Base-by-base conservation (phyloP, 2,888 invertebrate species). In the Leistus spinibarbis region DNA sequence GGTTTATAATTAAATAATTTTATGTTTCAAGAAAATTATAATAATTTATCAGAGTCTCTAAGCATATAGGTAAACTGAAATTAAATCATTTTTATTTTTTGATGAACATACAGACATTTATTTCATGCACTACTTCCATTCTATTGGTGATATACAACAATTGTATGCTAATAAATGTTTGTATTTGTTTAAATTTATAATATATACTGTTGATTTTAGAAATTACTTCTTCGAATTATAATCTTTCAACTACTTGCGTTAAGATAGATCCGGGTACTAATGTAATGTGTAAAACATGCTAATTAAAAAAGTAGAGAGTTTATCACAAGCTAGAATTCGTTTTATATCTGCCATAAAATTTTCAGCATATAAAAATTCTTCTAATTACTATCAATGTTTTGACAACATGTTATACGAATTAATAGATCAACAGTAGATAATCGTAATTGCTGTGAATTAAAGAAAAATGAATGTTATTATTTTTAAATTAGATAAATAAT, bases 201-300 rank as follows among this genome's bases (percentile, higher is more conserved):
- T 40, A 40, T 40, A 40, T 40, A 10, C 40, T 40, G 40, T 40
- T 40, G 40, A 40, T 40, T 40, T 40, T 40, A 40, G 40, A 40
- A 40, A 40, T 69, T 69, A 62, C 23, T 69, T 62, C 69, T 69
- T 5, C 7, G 69, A 69, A 66, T 40, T 40, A 40, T 40, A 60
- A 60, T 60, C 19, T 60, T 65, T 65, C 22, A 40, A 40, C 40
- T 40, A 40, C 40, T 40, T 40, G 40, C 40, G 5, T 40, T 40
- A 27, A 57, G 66, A 27, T 56, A 24, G 10, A 57, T 72, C 72
- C 72, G 72, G 71, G 72, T 72, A 64, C 71, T 19, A 54, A 60
- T 70, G 54, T 64, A 71, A 53, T 19, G 40, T 54, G 64, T 57
- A 53, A 24, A 54, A 72, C 56, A 65, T 72, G 72, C 24, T 72